These are phyloP conservation scores for Hetaerina titia DNA, from an alignment of 2,888 invertebrate genomes.

Conservation along the genomic window DNA sequence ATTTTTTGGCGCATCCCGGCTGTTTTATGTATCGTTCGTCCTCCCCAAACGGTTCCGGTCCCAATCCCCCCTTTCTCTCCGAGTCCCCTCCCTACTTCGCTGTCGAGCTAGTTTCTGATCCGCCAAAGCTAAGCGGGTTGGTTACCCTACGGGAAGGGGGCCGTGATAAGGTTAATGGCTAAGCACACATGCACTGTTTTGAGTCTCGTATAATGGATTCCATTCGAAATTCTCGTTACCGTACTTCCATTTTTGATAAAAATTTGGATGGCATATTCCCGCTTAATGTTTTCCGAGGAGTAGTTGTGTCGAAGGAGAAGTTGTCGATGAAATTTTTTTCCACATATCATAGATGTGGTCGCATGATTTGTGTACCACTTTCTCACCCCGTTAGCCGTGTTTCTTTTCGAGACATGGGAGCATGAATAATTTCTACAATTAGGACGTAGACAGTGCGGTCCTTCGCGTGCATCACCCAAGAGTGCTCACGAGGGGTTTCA, in stretches of 20 bases:
- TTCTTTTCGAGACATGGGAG: too few relatives aligned
- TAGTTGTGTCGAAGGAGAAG: too few relatives aligned
- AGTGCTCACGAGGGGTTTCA: too few relatives aligned
- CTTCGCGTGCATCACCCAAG: too few relatives aligned
- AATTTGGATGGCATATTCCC: neutral
- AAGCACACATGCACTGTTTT: neutral
- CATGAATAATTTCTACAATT: too few relatives aligned
- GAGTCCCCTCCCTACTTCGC: neutral
- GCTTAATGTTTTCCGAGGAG: too few relatives aligned
- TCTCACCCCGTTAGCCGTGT: too few relatives aligned
- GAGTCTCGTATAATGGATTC: neutral
- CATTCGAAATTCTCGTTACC: neutral
- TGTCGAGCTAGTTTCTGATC: neutral
- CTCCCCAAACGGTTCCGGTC: neutral
- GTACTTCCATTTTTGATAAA: neutral
- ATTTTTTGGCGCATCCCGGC: constrained; percentile 62
- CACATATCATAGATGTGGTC: too few relatives aligned
- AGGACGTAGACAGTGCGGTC: too few relatives aligned
- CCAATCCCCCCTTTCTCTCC: neutral
- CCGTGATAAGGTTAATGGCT: neutral
- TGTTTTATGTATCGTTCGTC: constrained; percentile 43
- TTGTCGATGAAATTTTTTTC: too few relatives aligned
- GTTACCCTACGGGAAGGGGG: neutral
- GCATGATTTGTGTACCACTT: too few relatives aligned
- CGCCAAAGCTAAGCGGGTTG: neutral